A percentile compares a stretch with the other conserved stretches of the same genome.
Evolutionary conservation across 2,888 invertebrate species (phyloP).

Genomic region (Mythimna lalbum): DNA sequence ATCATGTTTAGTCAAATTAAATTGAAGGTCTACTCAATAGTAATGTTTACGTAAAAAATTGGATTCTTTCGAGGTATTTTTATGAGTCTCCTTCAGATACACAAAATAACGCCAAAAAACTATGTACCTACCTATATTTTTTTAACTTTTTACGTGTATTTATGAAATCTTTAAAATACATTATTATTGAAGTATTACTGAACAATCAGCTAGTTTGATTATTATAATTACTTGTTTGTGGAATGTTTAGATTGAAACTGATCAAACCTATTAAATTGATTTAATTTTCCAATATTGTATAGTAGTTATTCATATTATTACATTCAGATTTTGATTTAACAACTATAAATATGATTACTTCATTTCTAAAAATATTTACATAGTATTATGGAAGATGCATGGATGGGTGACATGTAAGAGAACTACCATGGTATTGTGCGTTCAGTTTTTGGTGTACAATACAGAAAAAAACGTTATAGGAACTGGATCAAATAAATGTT

Average conservation of each 20-base stretch:
- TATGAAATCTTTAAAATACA: constrained; percentile 13
- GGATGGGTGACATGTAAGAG: constrained; percentile 59
- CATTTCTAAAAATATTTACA: constrained; percentile 74
- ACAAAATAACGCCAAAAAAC: constrained; percentile 8
- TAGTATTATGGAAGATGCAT: constrained; percentile 70
- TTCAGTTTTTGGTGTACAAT: constrained; percentile 65
- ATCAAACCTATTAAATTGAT: constrained; percentile 56
- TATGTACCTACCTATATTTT: background rate
- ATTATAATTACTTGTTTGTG: constrained; percentile 48
- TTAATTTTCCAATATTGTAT: constrained; percentile 62
- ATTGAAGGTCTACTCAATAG: background rate
- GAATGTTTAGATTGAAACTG: constrained; percentile 65
- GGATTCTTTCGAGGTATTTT: background rate
- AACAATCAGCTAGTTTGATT: constrained; percentile 16
- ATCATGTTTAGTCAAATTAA: background rate
- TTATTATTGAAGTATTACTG: constrained; percentile 11
- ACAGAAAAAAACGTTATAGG: constrained; percentile 71
- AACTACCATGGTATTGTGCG: constrained; percentile 74
- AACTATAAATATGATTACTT: constrained; percentile 68
- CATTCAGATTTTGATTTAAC: constrained; percentile 68
- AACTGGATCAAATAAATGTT: constrained; percentile 68
- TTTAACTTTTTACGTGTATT: background rate
- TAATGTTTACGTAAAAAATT: background rate
- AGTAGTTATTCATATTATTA: constrained; percentile 57
- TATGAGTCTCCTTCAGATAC: background rate